A percentile compares a stretch with the other conserved stretches of the same genome.
Evolutionary conservation across 2,888 invertebrate genomes (phyloP).

Genomic region (Dicyrtomina minuta): DNA sequence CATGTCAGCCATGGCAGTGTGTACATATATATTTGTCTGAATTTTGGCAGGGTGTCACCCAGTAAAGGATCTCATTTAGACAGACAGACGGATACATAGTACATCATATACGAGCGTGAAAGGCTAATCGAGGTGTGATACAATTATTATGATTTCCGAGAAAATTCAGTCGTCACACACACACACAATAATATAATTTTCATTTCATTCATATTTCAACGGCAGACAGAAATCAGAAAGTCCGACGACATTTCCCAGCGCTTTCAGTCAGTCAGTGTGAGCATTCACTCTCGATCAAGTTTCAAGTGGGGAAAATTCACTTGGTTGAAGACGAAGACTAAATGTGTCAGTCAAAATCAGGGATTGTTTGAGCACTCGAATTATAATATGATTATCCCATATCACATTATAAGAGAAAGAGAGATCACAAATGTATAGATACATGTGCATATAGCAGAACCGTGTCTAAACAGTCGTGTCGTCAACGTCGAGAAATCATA

Average conservation of each 20-base stretch:
- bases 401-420: background rate
- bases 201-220: conserved; percentile 11
- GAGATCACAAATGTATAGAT: background rate
- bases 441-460: background rate
- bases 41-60: background rate
- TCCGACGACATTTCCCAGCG: conserved; percentile 4
- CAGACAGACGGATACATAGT: background rate
- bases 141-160: conserved; percentile 2
- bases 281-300: conserved; percentile 30
- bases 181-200: conserved; percentile 5
- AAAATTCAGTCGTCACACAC: conserved; percentile 13
- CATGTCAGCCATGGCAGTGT: no score
- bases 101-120: background rate
- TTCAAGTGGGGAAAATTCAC: conserved; percentile 40
- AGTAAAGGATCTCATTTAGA: background rate
- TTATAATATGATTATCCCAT: no score
- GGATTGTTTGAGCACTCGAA: conserved; percentile 18
- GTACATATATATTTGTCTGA: no score
- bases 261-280: conserved; percentile 23
- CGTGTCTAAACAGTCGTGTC: no score
- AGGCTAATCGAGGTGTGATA: conserved; percentile 28
- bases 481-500: no score
- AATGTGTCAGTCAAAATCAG: conserved; percentile 47
- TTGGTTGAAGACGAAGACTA: conserved; percentile 26
- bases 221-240: conserved; percentile 19